Base-by-base conservation (phyloP, 2,888 invertebrate species). In the Cheilosia grossa region DNA sequence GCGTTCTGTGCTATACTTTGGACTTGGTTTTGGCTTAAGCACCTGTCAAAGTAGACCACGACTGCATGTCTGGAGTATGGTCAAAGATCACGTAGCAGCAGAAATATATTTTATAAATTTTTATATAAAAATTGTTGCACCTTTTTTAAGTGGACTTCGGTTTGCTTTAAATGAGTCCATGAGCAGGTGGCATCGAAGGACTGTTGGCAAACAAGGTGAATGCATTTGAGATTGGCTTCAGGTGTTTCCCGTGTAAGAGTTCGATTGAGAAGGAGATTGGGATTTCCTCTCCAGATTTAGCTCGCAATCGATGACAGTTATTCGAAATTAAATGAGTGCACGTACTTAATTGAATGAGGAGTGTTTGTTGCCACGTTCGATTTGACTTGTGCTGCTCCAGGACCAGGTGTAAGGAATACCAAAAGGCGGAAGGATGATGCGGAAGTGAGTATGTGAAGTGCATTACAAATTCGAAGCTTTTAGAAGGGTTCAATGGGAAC, bases 281-380 rank as follows among this genome's bases (percentile, higher is more conserved):
- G 63, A 56, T 58, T 13, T 37, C 37, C 37, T 13, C 4, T 30
- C 37, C 37, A 10, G 54, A 37, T 24, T 47, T n/a, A 51, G 40
- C 10, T 51, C 3, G 24, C 3, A 19, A 6, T 27, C 4, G 56
- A 47, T 7, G 53, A 4, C 17, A 53, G 47, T 72, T 37, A 59
- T 30, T 67, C n/a, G 42, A 61, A 37, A 56, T 72, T 67, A 61
- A 83, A 83, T 83, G 78, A 83, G 17, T 67, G 61, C 82, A 83
- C 82, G 82, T 83, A 63, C 73, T 56, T 83, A 83, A 83, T 83
- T 79, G 78, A 74, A 83, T 63, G 54, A 27, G 56, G 24, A 7
- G 7, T 49, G 59, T 67, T 47, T 44, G 27, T 47, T 56, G 7
- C 27, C 9, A 15, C 15, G 6, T 37, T 37, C 4, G 13, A 4